These are phyloP conservation scores for Thymelicus acteon DNA, from an alignment of 2,888 invertebrate genomes.

Conservation along the genomic window DNA sequence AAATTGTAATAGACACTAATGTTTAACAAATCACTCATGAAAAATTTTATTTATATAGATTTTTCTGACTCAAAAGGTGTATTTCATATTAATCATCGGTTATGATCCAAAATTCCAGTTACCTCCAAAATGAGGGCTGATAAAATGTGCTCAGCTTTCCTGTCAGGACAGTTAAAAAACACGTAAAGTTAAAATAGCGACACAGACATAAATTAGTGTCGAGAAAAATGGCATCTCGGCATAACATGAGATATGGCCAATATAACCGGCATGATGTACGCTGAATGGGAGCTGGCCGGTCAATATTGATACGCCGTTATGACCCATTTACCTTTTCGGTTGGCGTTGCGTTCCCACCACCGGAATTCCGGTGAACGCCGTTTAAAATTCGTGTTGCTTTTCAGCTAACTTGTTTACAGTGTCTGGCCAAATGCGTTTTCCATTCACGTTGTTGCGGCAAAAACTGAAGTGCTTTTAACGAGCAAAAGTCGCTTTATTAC, in stretches of 20 bases:
- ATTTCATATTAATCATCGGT: too few relatives aligned
- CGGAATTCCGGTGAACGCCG: slow-evolving; percentile 66
- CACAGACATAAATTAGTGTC: slow-evolving; percentile 65
- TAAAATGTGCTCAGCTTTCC: slow-evolving; percentile 42
- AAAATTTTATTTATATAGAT: too few relatives aligned
- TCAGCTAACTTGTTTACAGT: slow-evolving; percentile 42
- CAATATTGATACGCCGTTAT: slow-evolving; percentile 82
- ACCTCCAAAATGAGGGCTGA: slow-evolving; percentile 3
- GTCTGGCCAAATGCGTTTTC: slow-evolving; percentile 36
- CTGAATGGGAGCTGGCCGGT: slow-evolving; percentile 68
- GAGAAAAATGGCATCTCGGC: slow-evolving; percentile 61
- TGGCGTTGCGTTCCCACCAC: slow-evolving; percentile 55
- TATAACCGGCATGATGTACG: slow-evolving; percentile 71
- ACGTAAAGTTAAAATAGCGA: slow-evolving; percentile 52
- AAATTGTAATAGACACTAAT: too few relatives aligned
- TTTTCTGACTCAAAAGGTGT: too few relatives aligned
- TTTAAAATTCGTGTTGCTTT: slow-evolving; percentile 69
- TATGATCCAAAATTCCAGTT: too few relatives aligned
- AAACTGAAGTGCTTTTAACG: slow-evolving; percentile 34
- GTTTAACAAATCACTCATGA: too few relatives aligned
- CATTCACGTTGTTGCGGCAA: slow-evolving; percentile 33
- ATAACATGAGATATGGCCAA: slow-evolving; percentile 71
- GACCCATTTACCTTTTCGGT: slow-evolving; percentile 79
- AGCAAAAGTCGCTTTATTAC: slow-evolving; percentile 25
- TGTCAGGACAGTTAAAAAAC: slow-evolving; percentile 50